Conservation (phyloP, 2,888 invertebrate species). For the Pristionchus arcanus region DNA sequence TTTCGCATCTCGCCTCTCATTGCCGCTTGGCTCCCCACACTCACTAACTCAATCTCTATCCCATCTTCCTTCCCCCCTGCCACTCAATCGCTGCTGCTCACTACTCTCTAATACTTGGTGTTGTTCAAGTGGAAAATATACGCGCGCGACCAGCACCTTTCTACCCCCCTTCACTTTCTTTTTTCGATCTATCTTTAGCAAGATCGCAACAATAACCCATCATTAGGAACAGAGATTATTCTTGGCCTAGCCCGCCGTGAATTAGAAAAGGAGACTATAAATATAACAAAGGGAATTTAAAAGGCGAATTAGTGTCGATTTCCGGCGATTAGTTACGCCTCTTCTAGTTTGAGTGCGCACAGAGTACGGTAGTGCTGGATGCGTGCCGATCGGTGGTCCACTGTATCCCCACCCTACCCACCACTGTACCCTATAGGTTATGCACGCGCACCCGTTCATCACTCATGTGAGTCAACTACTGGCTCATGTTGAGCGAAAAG, state of each 20-base stretch:
- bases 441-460: not conserved
- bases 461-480: constrained; percentile 22
- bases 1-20: not conserved
- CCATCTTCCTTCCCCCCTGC: not conserved
- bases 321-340: not conserved
- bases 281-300: not conserved
- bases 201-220: constrained; percentile 31
- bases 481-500: not conserved
- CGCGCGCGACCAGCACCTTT: not conserved
- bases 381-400: not conserved
- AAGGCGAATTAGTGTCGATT: not conserved
- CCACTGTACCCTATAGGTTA: not conserved
- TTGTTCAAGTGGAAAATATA: constrained; percentile 35
- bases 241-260: not conserved
- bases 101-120: not conserved
- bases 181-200: not conserved
- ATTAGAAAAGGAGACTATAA: not conserved
- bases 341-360: not conserved
- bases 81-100: not conserved
- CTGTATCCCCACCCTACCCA: not conserved
- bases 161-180: not conserved
- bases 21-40: not conserved
- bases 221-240: not conserved
- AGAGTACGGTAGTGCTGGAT: not conserved
- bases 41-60: not conserved